Percentiles rank a stretch among this genome's conserved stretches.
These are phyloP conservation scores for Aspiorhynchus laticeps DNA, from an alignment of 2,113 vertebrate species.

Conservation along the genomic window DNA sequence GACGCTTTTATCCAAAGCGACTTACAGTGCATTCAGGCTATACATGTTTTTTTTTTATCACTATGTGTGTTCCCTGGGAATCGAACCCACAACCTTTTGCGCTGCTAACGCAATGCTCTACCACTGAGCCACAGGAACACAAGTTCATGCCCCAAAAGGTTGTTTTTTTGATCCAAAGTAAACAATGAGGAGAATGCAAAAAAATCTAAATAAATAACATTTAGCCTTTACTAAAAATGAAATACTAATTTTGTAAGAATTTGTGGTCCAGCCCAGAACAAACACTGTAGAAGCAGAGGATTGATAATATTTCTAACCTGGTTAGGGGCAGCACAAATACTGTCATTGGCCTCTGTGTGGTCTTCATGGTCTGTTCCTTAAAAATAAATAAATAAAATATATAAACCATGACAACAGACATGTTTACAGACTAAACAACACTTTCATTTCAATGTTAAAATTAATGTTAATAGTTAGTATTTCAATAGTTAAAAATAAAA, in stretches of 20 bases:
- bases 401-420: background rate
- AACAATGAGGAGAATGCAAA: background rate
- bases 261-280: background rate
- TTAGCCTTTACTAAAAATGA: background rate
- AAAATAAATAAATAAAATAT: background rate
- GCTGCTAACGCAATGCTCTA: too few species aligned
- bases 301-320: slow-evolving; percentile 65
- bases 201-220: background rate
- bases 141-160: background rate
- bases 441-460: background rate
- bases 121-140: too few species aligned
- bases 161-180: background rate
- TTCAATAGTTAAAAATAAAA: too few species aligned
- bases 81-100: too few species aligned
- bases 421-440: background rate
- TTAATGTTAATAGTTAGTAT: too few species aligned
- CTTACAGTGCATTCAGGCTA: too few species aligned
- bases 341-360: slow-evolving; percentile 72
- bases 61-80: too few species aligned
- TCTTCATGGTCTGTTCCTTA: slow-evolving; percentile 72
- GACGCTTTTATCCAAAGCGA: too few species aligned
- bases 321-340: slow-evolving; percentile 64
- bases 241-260: background rate
- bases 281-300: background rate
- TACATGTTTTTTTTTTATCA: too few species aligned